Evolutionary conservation across 1,140 invertebrate genomes (phyloP).

Genomic region (Nomia melanderi): DNA sequence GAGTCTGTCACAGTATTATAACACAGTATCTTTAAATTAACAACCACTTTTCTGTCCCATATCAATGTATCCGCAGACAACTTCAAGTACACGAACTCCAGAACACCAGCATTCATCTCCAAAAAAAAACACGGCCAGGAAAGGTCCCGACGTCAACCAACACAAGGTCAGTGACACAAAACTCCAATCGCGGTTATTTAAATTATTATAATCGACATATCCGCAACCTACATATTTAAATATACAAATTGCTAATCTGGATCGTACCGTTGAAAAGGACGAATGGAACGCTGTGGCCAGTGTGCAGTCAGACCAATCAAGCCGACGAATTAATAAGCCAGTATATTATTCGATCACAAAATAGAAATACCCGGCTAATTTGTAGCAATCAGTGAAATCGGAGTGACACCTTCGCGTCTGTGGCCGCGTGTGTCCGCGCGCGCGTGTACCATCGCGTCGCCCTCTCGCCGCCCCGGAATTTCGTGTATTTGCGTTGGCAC

Average conservation of each 20-base stretch:
- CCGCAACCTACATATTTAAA: not conserved
- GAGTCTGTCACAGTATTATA: too few species aligned
- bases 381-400: slow-evolving; percentile 55
- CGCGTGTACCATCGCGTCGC: too few species aligned
- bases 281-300: not conserved
- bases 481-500: slow-evolving; percentile 50
- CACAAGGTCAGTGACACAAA: too few species aligned
- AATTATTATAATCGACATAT: slow-evolving; percentile 20
- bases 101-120: too few species aligned
- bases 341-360: slow-evolving; percentile 30
- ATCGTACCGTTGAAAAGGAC: too few species aligned
- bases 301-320: slow-evolving; percentile 1
- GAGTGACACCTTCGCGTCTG: slow-evolving; percentile 52
- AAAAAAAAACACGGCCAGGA: too few species aligned
- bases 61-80: too few species aligned
- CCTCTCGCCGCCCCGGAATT: slow-evolving; percentile 35
- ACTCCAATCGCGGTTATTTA: too few species aligned
- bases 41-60: too few species aligned
- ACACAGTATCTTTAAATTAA: too few species aligned
- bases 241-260: slow-evolving; percentile 5
- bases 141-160: too few species aligned
- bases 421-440: not conserved
- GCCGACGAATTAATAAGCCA: slow-evolving; percentile 39
- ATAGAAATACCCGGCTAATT: slow-evolving; percentile 51
- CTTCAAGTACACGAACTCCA: too few species aligned